Percentiles rank a stretch among this genome's conserved stretches.
Conservation (phyloP, 1,140 invertebrate species). For the Bactericera cockerelli region DNA sequence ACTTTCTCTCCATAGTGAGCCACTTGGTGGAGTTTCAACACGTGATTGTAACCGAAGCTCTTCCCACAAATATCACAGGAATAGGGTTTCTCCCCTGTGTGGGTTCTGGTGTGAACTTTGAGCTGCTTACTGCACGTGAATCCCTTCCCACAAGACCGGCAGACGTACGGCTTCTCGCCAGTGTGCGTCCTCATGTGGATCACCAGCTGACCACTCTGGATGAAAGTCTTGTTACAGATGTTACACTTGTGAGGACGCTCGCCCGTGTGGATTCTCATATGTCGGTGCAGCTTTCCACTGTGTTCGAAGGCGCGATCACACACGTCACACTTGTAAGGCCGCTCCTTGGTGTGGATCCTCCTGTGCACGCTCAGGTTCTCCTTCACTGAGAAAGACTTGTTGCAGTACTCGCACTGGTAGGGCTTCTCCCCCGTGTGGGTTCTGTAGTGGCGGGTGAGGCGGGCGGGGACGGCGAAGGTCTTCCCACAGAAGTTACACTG, state of each 20-base stretch:
- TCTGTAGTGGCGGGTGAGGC: slow-evolving; percentile 76
- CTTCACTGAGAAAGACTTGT: slow-evolving; percentile 80
- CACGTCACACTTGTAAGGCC: slow-evolving; percentile 73
- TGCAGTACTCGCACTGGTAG: slow-evolving; percentile 82
- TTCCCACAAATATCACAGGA: slow-evolving; percentile 62
- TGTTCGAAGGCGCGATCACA: slow-evolving; percentile 85
- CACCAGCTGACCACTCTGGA: slow-evolving; percentile 71
- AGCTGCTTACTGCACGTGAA: slow-evolving; percentile 82
- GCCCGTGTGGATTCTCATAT: slow-evolving; percentile 82
- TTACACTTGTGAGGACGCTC: slow-evolving; percentile 86
- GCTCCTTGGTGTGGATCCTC: slow-evolving; percentile 79
- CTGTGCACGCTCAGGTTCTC: slow-evolving; percentile 81
- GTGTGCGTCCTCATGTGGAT: slow-evolving; percentile 79
- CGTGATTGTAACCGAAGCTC: slow-evolving; percentile 75
- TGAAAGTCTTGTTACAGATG: slow-evolving; percentile 83
- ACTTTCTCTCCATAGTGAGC: slow-evolving; percentile 81
- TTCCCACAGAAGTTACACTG: slow-evolving; percentile 82
- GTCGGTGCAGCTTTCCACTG: slow-evolving; percentile 77
- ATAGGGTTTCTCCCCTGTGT: slow-evolving; percentile 66
- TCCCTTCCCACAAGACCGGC: slow-evolving; percentile 67
- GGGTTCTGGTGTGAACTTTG: slow-evolving; percentile 69
- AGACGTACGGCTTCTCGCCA: slow-evolving; percentile 80
- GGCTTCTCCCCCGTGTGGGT: slow-evolving; percentile 76
- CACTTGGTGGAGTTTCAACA: slow-evolving; percentile 74
- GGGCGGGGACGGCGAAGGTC: slow-evolving; percentile 78